Evolutionary conservation across 2,797 vertebrate species (phyloP), one percentile per base, ranked within the genome.

Genomic region (Characodon lateralis): DNA sequence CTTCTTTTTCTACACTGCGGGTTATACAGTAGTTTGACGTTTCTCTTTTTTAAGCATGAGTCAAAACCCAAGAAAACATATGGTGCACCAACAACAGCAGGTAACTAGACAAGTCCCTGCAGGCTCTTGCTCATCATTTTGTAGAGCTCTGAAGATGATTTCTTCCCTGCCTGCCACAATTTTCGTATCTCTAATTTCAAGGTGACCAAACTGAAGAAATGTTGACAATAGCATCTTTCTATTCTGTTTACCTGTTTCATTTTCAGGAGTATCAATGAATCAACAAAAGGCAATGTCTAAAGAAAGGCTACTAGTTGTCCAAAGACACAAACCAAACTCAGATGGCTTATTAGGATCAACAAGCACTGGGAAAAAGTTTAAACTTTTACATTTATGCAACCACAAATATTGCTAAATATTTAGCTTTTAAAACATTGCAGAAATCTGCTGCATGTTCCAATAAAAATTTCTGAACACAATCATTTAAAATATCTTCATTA

Each of bases 21-120:
- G 76, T 58, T 31, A 24, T 72, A 39, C 31, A 75, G 59, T 78
- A 71, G 53, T 58, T 74, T 74, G 51, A 18, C 76, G 65, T 70
- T 77, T 56, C 18, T 26, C 63, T 83, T 72, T 75, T 85, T 77
- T 75, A 31, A 72, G 41, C 76, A 74, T 46, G 41, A 83, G 59
- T 80, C 48, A 58, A 75, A 83, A 71, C 35, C 61, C 69, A 48
- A 35, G 55, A 73, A 77, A 81, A 65, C 68, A 79, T 71, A 82
- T 83, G 74, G 78, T 50, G 59, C 50, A 72, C 16, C 26, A 65
- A 85, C 72, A 84, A 72, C 63, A 78, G 78, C 73, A 76, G 72
- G 69, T 65, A 63, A 79, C 69, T 39, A 31, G 70, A 88, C 35
- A 86, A 70, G 68, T 83, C 80, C 74, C 79, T 18, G 28, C 26